Base-by-base conservation (phyloP, 1,140 invertebrate species). In the Bursaphelenchus mucronatus region DNA sequence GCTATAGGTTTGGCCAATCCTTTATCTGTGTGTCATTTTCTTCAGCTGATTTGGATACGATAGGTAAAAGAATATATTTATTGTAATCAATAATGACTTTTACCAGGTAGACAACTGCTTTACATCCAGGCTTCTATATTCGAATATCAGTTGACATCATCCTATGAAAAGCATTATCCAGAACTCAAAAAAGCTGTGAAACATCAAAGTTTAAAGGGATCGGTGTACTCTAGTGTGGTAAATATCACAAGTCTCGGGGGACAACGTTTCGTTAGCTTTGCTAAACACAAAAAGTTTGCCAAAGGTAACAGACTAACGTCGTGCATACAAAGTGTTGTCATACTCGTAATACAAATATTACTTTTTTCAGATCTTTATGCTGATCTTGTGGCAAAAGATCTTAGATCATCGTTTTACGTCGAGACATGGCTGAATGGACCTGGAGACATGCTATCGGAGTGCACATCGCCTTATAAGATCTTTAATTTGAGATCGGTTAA, bases 361-460 rank as follows among this genome's bases (percentile, higher is more conserved):
- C 53, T 9, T 64, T 77, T 78, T 82, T 45, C 61, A 86, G 92
- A 94, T 80, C 82, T 96, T 6, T 96, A 95, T 76, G 86, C 86
- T 61, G 88, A 89, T 51, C 85, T 89, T 71, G 87, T 95, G 13
- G 90, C 90, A 0, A 87, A 88, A 9, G 80, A 84, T 30, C 80
- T 94, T 10, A 83, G 88, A 63, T 84, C 86, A 0, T 85, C 88
- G 77, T 83, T 95, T 3, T 85, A 87, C 1, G 88, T 89, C 4
- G 90, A 95, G 83, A 89, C 90, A 0, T 96, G 92, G 92, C 85
- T 88, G 8, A 90, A 92, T 82, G 90, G 81, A 70, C 4, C 61
- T 82, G 53, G 67, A 3, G 68, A 70, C 50, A 41, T 70, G 10
- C 70, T 66, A 8, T 81, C 82, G 0, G 76, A 82, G 67, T 84